Percentiles rank a stretch among this genome's conserved stretches.
Conservation (phyloP, 2,113 vertebrate species). For the Pionites leucogaster region DNA sequence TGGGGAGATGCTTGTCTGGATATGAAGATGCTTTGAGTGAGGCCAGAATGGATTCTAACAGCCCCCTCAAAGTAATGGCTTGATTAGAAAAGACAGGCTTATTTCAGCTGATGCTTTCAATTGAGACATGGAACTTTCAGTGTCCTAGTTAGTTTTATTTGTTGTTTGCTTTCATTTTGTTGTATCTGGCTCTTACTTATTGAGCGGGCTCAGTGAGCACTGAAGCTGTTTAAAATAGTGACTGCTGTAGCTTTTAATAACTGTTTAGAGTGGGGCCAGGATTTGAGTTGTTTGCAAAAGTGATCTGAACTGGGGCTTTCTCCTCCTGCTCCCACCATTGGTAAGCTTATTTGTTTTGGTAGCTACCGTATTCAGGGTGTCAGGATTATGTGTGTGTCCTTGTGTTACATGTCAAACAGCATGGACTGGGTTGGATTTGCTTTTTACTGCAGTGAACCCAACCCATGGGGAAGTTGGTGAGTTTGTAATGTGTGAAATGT, state of each 20-base stretch:
- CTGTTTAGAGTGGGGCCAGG: not conserved
- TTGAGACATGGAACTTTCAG: not conserved
- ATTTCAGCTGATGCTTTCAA: not conserved
- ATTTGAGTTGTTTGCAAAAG: not conserved
- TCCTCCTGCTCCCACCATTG: not conserved
- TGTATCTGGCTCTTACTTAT: not conserved
- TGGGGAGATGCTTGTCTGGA: not conserved
- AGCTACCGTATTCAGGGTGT: not conserved
- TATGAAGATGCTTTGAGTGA: not conserved
- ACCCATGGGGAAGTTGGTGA: accelerated
- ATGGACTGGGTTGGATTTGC: not conserved
- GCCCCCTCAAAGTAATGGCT: not conserved
- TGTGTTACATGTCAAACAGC: not conserved
- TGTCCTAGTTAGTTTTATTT: not conserved
- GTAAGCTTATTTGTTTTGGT: not conserved
- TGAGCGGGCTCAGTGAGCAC: not conserved
- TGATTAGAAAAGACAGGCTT: not conserved
- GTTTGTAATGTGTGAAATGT: not conserved
- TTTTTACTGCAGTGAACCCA: not conserved
- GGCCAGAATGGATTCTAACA: not conserved
- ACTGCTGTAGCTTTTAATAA: not conserved
- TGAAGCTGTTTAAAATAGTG: not conserved
- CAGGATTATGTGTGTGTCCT: not conserved
- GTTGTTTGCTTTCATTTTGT: not conserved
- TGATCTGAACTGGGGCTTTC: not conserved